phyloP scores from a whole-genome alignment of 1,140 invertebrate species.

The Lordiphosa mommai region DNA sequence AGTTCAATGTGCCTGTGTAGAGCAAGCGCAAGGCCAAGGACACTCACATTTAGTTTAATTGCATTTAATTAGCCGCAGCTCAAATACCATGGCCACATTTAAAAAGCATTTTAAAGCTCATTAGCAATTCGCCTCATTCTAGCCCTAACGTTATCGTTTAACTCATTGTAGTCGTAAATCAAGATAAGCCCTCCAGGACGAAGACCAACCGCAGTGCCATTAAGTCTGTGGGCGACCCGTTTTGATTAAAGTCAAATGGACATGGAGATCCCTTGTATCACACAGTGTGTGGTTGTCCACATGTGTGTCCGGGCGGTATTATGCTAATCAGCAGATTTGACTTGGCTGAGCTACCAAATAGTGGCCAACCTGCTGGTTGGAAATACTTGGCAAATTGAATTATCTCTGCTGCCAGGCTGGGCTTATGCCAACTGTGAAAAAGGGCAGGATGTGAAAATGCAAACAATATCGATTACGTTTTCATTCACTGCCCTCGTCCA shows the following conservation, averaged over 20 bases:
- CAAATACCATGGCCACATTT: constrained; percentile 22
- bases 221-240: constrained; percentile 57
- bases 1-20: constrained; percentile 39
- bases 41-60: constrained; percentile 42
- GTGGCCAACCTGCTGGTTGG: constrained; percentile 16
- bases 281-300: constrained; percentile 21
- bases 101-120: constrained; percentile 30
- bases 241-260: constrained; percentile 47
- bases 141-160: constrained; percentile 39
- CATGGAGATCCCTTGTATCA: constrained; percentile 4
- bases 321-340: constrained; percentile 57
- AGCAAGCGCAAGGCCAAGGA: constrained; percentile 31
- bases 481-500: constrained; percentile 7
- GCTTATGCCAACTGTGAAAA: constrained; percentile 47
- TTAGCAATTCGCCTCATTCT: constrained; percentile 19
- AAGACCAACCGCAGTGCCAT: constrained; percentile 35
- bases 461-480: constrained; percentile 15
- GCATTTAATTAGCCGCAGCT: constrained; percentile 52
- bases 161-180: constrained; percentile 57
- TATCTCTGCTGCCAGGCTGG: constrained; percentile 7
- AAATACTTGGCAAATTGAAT: constrained; percentile 50
- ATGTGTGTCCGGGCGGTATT: constrained; percentile 34
- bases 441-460: constrained; percentile 20
- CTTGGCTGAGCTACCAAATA: constrained; percentile 4
- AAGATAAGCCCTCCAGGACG: constrained; percentile 28